Conservation (phyloP, 2,888 invertebrate species). For the Papilio demoleus region DNA sequence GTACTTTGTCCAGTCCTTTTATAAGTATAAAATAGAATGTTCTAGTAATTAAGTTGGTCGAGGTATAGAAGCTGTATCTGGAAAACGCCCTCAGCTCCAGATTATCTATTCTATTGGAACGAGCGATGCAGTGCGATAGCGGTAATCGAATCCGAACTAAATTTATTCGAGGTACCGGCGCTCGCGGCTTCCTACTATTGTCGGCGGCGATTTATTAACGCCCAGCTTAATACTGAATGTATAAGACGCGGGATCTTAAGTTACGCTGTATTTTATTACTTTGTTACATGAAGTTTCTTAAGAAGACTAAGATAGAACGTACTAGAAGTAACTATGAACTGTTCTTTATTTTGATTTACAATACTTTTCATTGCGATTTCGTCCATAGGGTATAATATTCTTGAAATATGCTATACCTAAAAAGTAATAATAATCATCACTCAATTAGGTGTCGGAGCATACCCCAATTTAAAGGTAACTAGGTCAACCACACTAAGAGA, state of each 20-base stretch:
- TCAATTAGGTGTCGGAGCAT: too few relatives aligned
- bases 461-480: too few relatives aligned
- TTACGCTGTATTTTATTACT: background rate
- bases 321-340: too few relatives aligned
- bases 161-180: conserved; percentile 57
- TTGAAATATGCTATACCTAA: too few relatives aligned
- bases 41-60: conserved; percentile 32
- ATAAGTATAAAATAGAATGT: too few relatives aligned
- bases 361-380: too few relatives aligned
- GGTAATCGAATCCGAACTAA: conserved; percentile 64
- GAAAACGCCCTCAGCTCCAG: conserved; percentile 44
- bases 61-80: conserved; percentile 39
- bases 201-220: conserved; percentile 52
- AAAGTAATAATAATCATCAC: too few relatives aligned
- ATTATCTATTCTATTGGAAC: conserved; percentile 59
- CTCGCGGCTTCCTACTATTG: conserved; percentile 54
- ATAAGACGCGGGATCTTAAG: background rate
- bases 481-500: too few relatives aligned
- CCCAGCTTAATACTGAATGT: conserved; percentile 31
- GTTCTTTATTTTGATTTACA: too few relatives aligned
- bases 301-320: too few relatives aligned
- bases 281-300: background rate
- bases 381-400: too few relatives aligned
- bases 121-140: conserved; percentile 64
- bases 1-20: too few relatives aligned